Base-by-base conservation (phyloP, 64 coral and sea anemone species). In the Pocillopora verrucosa region DNA sequence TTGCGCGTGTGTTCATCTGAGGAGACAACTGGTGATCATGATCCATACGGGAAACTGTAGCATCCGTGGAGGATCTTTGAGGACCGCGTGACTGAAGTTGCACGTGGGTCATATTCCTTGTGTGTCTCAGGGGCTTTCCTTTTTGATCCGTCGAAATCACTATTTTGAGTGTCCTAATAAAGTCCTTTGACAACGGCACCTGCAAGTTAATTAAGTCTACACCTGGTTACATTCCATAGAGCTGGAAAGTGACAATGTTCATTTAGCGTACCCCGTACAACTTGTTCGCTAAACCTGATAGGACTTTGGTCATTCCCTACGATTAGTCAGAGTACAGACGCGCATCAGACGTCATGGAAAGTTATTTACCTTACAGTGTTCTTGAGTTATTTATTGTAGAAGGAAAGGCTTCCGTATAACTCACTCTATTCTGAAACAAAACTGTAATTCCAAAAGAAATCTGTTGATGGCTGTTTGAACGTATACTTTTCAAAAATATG, bases 101-200 rank as follows among this genome's bases (percentile, higher is more conserved):
- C 73, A 72, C 61, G 35, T 84, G 74, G 56, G 82, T 87, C 77
- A 88, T 88, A 24, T 84, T 83, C 25, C 96, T 83, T 26, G 80
- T 60, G 58, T 92, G 90, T 34, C 96, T 88, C 0, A 92, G 60
- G 20, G 92, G 90, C 73, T 83, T 94, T 9, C 93, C 96, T 74
- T 88, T 94, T 69, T 72, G 75, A 56, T 98, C 93, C 16, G 90
- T 75, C 11, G 45, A 22, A 2, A 98, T 73, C 10, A 61, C 77
- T 4, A 60, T 72, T 41, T 79, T 89, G 22, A 98, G 89, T 15
- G 89, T 80, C 73, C 90, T 98, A 10, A 98, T 64, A 35, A 90
- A 92, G 74, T 94, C 90, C 76, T 76, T 92, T 57, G 90, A 87
- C 13, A 98, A 74, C 26, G 96, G 88, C 19, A 38, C 75, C 96